phyloP scores from a whole-genome alignment of 2,113 vertebrate genomes.

The Pachycephala philippinensis region DNA sequence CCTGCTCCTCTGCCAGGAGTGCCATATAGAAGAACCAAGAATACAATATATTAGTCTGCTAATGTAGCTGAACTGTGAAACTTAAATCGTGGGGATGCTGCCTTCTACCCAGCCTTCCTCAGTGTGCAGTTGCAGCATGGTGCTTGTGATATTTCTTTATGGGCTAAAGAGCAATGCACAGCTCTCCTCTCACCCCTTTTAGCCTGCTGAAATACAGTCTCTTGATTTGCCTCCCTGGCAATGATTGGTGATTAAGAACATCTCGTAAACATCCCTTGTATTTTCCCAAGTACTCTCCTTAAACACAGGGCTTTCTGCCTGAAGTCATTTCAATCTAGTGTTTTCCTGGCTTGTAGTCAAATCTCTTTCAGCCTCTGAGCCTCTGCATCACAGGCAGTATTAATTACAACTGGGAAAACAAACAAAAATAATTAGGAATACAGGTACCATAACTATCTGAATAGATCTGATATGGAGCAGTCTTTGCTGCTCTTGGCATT shows the following conservation, averaged over 20 bases:
- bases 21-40: background rate
- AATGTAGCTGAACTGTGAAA: background rate
- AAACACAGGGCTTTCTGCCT: background rate
- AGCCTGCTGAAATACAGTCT: slow-evolving; percentile 13
- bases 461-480: background rate
- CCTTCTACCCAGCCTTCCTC: background rate
- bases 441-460: background rate
- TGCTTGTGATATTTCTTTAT: slow-evolving; percentile 27
- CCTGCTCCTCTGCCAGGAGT: background rate
- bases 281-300: slow-evolving; percentile 10
- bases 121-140: background rate
- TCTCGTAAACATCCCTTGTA: background rate
- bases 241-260: slow-evolving; percentile 25
- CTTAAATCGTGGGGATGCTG: slow-evolving; percentile 24
- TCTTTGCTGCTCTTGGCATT: background rate
- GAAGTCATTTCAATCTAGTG: background rate
- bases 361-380: background rate
- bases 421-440: background rate
- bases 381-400: background rate
- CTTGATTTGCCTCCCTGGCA: slow-evolving; percentile 5
- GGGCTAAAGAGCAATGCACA: background rate
- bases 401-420: background rate
- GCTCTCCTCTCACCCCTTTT: slow-evolving; percentile 13
- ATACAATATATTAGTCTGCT: background rate
- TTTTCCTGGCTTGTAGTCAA: slow-evolving; percentile 21